A percentile compares a stretch with the other conserved stretches of the same genome.
These are phyloP conservation scores for Sipha maydis DNA, from an alignment of 2,888 invertebrate genomes.

Conservation along the genomic window DNA sequence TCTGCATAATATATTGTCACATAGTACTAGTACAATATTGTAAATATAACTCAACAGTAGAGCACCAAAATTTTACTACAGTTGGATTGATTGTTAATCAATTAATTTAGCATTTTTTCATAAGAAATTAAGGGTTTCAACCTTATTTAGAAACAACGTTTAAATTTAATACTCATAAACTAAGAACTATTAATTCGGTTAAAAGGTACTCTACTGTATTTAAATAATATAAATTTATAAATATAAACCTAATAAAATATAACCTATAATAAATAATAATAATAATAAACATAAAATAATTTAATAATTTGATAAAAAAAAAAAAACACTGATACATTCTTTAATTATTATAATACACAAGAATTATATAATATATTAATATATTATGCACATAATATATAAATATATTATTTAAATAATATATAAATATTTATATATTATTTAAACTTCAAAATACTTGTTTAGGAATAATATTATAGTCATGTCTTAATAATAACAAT, in stretches of 20 bases:
- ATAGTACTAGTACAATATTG: constrained; percentile 11
- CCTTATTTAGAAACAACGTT: background rate
- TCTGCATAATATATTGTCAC: constrained; percentile 23
- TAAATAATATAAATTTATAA: constrained; percentile 37
- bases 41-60: constrained; percentile 39
- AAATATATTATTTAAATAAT: constrained; percentile 1
- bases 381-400: background rate
- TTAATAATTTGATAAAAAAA: constrained; percentile 37
- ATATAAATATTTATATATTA: constrained; percentile 30
- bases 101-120: background rate
- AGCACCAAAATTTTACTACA: constrained; percentile 26
- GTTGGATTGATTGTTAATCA: background rate
- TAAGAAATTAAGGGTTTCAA: background rate
- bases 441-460: constrained; percentile 46
- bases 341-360: constrained; percentile 39
- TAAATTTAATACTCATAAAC: constrained; percentile 6
- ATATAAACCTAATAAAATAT: constrained; percentile 43
- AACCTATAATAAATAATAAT: constrained; percentile 44
- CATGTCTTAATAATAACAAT: constrained; percentile 49
- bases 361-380: background rate
- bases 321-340: constrained; percentile 53
- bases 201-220: constrained; percentile 48
- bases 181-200: constrained; percentile 59
- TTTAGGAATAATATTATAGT: constrained; percentile 56
- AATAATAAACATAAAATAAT: constrained; percentile 52